These are phyloP conservation scores for Poeciliopsis retropinna DNA, from an alignment of 2,113 vertebrate species.

Conservation along the genomic window DNA sequence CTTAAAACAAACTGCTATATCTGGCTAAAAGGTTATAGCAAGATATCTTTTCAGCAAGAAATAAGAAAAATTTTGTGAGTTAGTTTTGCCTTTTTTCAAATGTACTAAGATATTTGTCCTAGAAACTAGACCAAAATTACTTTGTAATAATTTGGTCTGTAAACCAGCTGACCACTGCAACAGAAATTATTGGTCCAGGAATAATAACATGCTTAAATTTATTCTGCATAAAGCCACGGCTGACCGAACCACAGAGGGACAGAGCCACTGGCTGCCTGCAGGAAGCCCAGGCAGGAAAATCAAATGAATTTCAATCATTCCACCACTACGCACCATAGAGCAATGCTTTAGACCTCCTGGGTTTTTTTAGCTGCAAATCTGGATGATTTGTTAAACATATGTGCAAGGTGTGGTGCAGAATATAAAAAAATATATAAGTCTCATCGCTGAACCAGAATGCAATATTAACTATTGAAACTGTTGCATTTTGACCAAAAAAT, in stretches of 20 bases:
- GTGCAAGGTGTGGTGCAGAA: not conserved
- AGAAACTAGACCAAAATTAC: no score
- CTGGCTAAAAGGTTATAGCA: no score
- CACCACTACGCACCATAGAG: not conserved
- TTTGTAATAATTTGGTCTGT: no score
- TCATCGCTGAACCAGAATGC: not conserved
- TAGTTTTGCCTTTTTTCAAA: no score
- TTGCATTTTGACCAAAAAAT: no score
- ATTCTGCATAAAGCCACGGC: not conserved
- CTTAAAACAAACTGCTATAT: no score
- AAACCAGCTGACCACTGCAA: not conserved
- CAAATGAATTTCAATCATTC: constrained; percentile 3
- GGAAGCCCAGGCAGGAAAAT: not conserved
- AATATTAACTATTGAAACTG: not conserved
- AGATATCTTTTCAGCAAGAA: no score
- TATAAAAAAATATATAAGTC: not conserved
- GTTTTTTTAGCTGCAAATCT: not conserved
- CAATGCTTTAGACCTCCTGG: not conserved
- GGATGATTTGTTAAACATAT: not conserved
- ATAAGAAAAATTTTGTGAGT: no score
- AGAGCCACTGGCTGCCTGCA: not conserved
- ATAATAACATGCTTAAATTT: not conserved
- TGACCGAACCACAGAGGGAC: not conserved
- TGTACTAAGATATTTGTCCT: no score
- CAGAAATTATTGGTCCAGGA: not conserved